Evolutionary conservation across 64 coral and sea anemone species (phyloP), one percentile per base, ranked within the genome.

Genomic region (Acropora tenuis): DNA sequence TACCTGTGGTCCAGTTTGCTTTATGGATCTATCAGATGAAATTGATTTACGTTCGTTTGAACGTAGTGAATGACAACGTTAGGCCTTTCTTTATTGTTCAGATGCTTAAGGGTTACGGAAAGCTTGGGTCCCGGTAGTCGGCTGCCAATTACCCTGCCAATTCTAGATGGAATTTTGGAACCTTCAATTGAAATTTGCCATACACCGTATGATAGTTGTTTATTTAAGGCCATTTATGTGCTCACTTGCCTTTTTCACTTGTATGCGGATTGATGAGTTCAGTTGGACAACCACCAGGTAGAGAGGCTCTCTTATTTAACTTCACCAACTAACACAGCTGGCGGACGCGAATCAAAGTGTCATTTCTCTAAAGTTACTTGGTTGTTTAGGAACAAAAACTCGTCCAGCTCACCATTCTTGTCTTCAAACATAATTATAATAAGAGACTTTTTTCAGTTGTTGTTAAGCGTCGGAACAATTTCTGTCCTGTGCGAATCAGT

Each of bases 51-150:
- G 30, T 30, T 30, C 30, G 30, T 30, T 30, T 30, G 30, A 30
- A 30, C 30, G 30, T 30, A 0, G 0, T 30, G 30, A 30, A 30
- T 30, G 30, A 30, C 0, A 30, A 30, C 0, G 30, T 30, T 0
- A 80, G 75, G 13, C 48, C 17, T 10, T 72, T 74, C 74, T 79
- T 82, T 47, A 61, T 92, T 66, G 18, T 85, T 50, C 80, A 86
- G n/a, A 77, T 86, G 80, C 49, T 92, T 43, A 92, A 86, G 43
- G 92, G 92, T 13, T 94, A 94, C 78, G 69, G 69, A 20, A 94
- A 94, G 68, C 45, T 65, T 44, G 79, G 85, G 78, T 65, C 53
- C 90, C 12, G 93, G 90, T 20, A 86, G 53, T 20, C 79, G 93
- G 1, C 69, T 94, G 16, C 87, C 92, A 40, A 94, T 94, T 44